phyloP scores from a whole-genome alignment of 2,888 invertebrate genomes.

The Chrysodeixis includens region DNA sequence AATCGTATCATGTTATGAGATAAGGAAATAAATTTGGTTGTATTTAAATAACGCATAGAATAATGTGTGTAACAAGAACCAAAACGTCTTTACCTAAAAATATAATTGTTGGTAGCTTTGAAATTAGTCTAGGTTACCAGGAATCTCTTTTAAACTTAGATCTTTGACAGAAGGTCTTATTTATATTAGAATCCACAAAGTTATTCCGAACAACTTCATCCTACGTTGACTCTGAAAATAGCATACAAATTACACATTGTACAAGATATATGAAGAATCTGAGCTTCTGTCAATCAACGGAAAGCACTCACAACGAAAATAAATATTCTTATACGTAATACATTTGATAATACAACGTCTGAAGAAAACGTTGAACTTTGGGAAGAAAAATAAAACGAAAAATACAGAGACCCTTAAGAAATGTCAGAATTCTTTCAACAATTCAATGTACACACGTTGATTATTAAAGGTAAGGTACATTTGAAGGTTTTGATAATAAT shows the following conservation, averaged over 20 bases:
- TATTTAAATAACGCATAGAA: no score
- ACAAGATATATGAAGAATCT: slow-evolving; percentile 15
- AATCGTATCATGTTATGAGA: no score
- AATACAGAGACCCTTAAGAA: neutral
- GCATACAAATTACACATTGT: neutral
- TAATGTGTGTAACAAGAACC: no score
- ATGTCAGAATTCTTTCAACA: slow-evolving; percentile 14
- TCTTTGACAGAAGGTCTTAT: neutral
- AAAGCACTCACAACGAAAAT: slow-evolving; percentile 25
- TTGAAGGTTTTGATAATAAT: neutral
- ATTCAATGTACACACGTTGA: slow-evolving; percentile 5
- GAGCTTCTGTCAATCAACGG: slow-evolving; percentile 17
- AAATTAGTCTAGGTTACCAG: no score
- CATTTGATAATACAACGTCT: slow-evolving; percentile 42
- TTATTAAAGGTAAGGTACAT: neutral
- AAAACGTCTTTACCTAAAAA: no score
- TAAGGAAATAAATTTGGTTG: no score
- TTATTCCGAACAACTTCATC: neutral
- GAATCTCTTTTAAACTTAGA: neutral
- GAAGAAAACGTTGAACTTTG: slow-evolving; percentile 26
- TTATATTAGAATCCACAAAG: neutral
- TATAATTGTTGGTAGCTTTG: no score
- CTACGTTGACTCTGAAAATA: slow-evolving; percentile 12
- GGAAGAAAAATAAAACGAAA: slow-evolving; percentile 22
- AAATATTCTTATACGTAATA: slow-evolving; percentile 31